Evolutionary conservation across 2,888 invertebrate genomes (phyloP).

Genomic region (Isotomurus palustris): DNA sequence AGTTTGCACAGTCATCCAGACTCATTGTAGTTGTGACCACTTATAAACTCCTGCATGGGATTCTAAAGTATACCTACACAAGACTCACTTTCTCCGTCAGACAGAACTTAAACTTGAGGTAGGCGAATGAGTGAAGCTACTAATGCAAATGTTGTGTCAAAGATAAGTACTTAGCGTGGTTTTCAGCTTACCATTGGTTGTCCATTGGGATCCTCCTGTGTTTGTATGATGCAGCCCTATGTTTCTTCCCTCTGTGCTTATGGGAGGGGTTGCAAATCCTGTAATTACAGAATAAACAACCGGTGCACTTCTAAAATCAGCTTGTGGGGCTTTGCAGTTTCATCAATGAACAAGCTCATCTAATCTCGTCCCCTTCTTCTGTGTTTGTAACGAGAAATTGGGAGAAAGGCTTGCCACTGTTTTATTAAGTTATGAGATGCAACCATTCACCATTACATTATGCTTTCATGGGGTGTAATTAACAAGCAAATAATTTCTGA

Average conservation of each 20-base stretch:
- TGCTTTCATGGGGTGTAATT: too few species aligned
- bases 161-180: background rate
- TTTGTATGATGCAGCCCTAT: slow-evolving; percentile 31
- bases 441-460: too few species aligned
- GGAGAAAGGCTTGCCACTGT: too few species aligned
- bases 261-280: slow-evolving; percentile 45
- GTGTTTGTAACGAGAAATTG: too few species aligned
- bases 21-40: slow-evolving; percentile 22
- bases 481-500: too few species aligned
- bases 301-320: background rate
- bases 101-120: background rate
- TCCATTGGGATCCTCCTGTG: slow-evolving; percentile 29
- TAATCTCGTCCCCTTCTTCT: too few species aligned
- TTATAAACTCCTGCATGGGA: slow-evolving; percentile 15
- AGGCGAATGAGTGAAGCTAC: background rate
- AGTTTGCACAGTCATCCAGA: slow-evolving; percentile 31
- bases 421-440: too few species aligned
- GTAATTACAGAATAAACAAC: slow-evolving; percentile 2
- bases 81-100: background rate
- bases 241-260: slow-evolving; percentile 38
- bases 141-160: slow-evolving; percentile 1
- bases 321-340: too few species aligned
- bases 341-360: too few species aligned
- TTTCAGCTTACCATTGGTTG: slow-evolving; percentile 30
- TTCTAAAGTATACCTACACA: too few species aligned